Percentiles rank a stretch among this genome's conserved stretches.
Conservation (phyloP, 1,140 invertebrate species). For the Drosophila tristis region DNA sequence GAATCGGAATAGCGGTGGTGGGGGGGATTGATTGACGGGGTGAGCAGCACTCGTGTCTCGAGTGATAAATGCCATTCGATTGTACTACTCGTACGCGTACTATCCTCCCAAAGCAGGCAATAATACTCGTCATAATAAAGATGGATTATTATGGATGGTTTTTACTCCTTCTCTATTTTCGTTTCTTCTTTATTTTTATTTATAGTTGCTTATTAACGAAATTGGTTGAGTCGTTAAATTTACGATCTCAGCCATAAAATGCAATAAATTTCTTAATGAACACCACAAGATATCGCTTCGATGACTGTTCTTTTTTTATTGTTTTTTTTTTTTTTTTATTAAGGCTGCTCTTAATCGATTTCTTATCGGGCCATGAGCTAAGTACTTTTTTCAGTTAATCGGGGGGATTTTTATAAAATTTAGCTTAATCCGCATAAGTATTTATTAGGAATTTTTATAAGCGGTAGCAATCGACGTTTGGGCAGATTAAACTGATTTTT, state of each 20-base stretch:
- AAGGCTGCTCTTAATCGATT: slow-evolving; percentile 59
- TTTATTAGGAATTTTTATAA: too few species aligned
- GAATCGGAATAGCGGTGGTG: slow-evolving; percentile 41
- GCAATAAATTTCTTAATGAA: slow-evolving; percentile 70
- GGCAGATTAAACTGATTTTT: not conserved
- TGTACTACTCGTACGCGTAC: slow-evolving; percentile 1
- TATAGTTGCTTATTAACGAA: slow-evolving; percentile 73
- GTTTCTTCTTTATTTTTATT: slow-evolving; percentile 48
- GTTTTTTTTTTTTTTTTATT: slow-evolving; percentile 49
- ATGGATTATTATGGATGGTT: slow-evolving; percentile 10
- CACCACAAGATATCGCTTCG: slow-evolving; percentile 36
- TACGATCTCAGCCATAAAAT: slow-evolving; percentile 54
- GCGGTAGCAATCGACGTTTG: not conserved
- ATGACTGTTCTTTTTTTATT: slow-evolving; percentile 7
- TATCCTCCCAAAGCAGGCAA: slow-evolving; percentile 25
- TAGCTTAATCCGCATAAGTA: not conserved
- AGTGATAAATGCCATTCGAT: slow-evolving; percentile 70
- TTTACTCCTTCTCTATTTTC: slow-evolving; percentile 8
- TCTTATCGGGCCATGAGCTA: slow-evolving; percentile 50
- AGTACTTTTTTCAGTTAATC: slow-evolving; percentile 22
- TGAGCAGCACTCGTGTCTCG: slow-evolving; percentile 24
- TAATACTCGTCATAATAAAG: slow-evolving; percentile 29
- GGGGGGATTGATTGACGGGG: slow-evolving; percentile 43
- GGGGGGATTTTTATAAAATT: not conserved
- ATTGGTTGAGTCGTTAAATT: slow-evolving; percentile 76